phyloP scores from a whole-genome alignment of 2,113 vertebrate species.

The Strix aluco region DNA sequence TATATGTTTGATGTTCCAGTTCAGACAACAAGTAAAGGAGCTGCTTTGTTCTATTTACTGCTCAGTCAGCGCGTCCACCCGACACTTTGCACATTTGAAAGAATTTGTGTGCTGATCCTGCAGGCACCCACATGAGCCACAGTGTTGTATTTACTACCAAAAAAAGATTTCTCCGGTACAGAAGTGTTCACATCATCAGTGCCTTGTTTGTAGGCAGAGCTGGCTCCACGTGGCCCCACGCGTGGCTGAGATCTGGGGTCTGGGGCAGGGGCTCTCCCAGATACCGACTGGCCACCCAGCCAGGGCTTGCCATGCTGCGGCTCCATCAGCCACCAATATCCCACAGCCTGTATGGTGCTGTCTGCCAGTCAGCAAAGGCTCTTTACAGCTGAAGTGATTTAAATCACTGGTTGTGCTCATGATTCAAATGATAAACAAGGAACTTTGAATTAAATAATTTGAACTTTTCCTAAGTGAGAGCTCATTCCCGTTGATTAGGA shows the following conservation, averaged over 20 bases:
- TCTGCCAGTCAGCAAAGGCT: neutral
- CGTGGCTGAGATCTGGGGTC: neutral
- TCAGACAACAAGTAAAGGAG: neutral
- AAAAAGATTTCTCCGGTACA: neutral
- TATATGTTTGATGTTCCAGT: neutral
- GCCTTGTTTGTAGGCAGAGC: neutral
- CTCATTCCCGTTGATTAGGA: conserved; percentile 10
- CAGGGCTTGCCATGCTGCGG: rapidly evolving
- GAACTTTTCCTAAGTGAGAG: conserved; percentile 12
- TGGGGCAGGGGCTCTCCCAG: neutral
- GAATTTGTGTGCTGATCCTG: neutral
- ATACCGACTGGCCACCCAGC: rapidly evolving
- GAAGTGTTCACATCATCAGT: neutral
- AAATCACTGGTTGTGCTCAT: conserved; percentile 9
- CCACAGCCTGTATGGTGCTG: neutral
- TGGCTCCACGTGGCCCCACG: rapidly evolving
- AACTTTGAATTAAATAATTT: conserved; percentile 39
- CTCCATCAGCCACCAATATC: neutral
- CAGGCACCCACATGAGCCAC: neutral
- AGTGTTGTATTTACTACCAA: neutral
- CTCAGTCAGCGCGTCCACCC: neutral
- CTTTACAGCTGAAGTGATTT: neutral
- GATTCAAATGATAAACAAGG: conserved; percentile 22
- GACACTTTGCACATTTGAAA: rapidly evolving
- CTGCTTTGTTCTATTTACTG: neutral